Evolutionary conservation across 1,140 invertebrate species (phyloP).

Genomic region (Drosophila sucinea): DNA sequence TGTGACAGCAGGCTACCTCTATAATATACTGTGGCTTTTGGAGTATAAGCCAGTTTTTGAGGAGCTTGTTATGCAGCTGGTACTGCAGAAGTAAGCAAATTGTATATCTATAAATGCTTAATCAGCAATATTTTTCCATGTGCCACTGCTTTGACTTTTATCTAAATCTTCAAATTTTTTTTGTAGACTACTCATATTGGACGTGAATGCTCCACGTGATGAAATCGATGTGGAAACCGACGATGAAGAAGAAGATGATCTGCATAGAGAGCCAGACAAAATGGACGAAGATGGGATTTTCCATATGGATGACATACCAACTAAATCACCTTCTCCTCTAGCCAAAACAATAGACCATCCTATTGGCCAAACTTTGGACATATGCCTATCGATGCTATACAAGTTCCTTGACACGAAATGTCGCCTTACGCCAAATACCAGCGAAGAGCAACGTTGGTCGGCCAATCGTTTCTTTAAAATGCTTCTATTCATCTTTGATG

Average conservation of each 20-base stretch:
- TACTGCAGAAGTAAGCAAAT: conserved; percentile 86
- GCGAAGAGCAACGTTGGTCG: conserved; percentile 38
- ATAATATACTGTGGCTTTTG: conserved; percentile 87
- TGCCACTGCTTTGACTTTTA: neutral
- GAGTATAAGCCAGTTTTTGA: conserved; percentile 86
- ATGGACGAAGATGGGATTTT: conserved; percentile 79
- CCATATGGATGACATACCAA: conserved; percentile 83
- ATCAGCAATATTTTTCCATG: neutral
- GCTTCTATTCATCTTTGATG: conserved; percentile 87
- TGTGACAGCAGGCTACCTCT: conserved; percentile 86
- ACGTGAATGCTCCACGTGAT: conserved; percentile 86
- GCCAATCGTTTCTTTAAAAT: conserved; percentile 76
- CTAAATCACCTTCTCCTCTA: conserved; percentile 8
- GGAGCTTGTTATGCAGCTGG: conserved; percentile 86
- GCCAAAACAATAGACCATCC: conserved; percentile 65
- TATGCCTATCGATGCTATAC: conserved; percentile 86
- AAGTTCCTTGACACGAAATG: conserved; percentile 84
- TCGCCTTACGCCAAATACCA: conserved; percentile 32
- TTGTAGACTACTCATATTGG: conserved; percentile 87
- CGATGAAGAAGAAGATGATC: conserved; percentile 73
- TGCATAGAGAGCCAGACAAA: conserved; percentile 66
- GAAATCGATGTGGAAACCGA: conserved; percentile 84
- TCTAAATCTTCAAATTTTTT: neutral
- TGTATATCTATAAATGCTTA: no score
- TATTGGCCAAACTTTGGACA: conserved; percentile 86